Evolutionary conservation across 1,140 invertebrate genomes (phyloP).

Genomic region (Zaprionus davidi): DNA sequence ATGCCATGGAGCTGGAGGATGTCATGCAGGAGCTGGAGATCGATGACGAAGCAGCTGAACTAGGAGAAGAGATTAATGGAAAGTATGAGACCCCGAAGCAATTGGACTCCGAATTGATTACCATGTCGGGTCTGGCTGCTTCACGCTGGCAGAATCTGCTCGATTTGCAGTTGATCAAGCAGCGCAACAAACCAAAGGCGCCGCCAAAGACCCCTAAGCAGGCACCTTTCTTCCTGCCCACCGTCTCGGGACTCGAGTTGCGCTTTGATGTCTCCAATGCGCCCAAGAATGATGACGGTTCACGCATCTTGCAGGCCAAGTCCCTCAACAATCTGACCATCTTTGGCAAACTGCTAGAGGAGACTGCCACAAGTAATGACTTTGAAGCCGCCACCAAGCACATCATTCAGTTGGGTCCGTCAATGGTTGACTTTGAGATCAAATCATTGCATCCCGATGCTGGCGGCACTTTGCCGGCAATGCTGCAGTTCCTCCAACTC

Average conservation of each 20-base stretch:
- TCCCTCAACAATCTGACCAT: slow-evolving; percentile 87
- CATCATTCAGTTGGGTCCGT: slow-evolving; percentile 93
- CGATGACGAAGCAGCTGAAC: slow-evolving; percentile 75
- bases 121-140: slow-evolving; percentile 92
- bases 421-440: slow-evolving; percentile 95
- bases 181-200: slow-evolving; percentile 95
- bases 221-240: slow-evolving; percentile 98
- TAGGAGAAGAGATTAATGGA: slow-evolving; percentile 85
- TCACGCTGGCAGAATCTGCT: slow-evolving; percentile 97
- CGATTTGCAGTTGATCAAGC: slow-evolving; percentile 94
- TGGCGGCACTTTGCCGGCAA: slow-evolving; percentile 88
- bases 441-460: slow-evolving; percentile 90
- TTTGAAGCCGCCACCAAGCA: slow-evolving; percentile 88
- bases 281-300: slow-evolving; percentile 80
- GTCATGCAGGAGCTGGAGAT: slow-evolving; percentile 72
- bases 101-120: slow-evolving; percentile 92
- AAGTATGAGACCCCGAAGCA: slow-evolving; percentile 89
- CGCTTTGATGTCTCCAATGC: slow-evolving; percentile 90
- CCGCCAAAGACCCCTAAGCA: slow-evolving; percentile 91
- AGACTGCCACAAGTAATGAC: slow-evolving; percentile 78
- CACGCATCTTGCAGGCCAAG: slow-evolving; percentile 86
- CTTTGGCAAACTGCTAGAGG: slow-evolving; percentile 88
- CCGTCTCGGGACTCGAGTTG: slow-evolving; percentile 92
- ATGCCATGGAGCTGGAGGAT: slow-evolving; percentile 71
- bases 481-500: slow-evolving; percentile 93